phyloP scores from a whole-genome alignment of 1,140 invertebrate species.

The Scylla paramamosain region DNA sequence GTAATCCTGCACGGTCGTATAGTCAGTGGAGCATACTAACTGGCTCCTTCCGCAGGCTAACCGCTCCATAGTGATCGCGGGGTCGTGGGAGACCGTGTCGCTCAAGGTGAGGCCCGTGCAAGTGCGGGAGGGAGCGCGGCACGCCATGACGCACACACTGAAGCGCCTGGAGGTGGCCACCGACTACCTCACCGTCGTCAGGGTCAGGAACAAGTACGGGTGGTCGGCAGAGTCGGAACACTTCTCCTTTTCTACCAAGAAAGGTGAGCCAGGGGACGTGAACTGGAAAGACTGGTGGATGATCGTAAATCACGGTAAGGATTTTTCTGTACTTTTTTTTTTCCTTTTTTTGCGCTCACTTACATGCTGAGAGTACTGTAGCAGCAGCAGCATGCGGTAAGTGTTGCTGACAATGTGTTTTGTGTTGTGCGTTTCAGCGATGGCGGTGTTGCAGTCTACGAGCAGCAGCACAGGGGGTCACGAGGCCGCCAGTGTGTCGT shows the following conservation, averaged over 20 bases:
- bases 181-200: constrained; percentile 86
- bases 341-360: background rate
- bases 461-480: background rate
- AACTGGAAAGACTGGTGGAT: background rate
- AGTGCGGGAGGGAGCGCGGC: background rate
- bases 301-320: background rate
- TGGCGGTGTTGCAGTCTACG: constrained; percentile 31
- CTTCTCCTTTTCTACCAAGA: constrained; percentile 64
- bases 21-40: background rate
- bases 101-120: background rate
- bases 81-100: constrained; percentile 35
- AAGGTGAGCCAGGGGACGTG: constrained; percentile 24
- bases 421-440: constrained; percentile 6
- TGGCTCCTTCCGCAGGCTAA: constrained; percentile 37
- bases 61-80: constrained; percentile 44
- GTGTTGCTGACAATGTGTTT: background rate
- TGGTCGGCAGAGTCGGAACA: constrained; percentile 84
- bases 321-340: background rate
- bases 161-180: constrained; percentile 83
- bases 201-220: constrained; percentile 87
- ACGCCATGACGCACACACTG: constrained; percentile 81
- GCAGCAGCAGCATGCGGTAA: background rate
- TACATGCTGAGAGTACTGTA: background rate
- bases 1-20: constrained; percentile 8
- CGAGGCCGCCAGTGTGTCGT: background rate